phyloP scores from a whole-genome alignment of 2,797 vertebrate genomes.

The Fistularia tabacaria region DNA sequence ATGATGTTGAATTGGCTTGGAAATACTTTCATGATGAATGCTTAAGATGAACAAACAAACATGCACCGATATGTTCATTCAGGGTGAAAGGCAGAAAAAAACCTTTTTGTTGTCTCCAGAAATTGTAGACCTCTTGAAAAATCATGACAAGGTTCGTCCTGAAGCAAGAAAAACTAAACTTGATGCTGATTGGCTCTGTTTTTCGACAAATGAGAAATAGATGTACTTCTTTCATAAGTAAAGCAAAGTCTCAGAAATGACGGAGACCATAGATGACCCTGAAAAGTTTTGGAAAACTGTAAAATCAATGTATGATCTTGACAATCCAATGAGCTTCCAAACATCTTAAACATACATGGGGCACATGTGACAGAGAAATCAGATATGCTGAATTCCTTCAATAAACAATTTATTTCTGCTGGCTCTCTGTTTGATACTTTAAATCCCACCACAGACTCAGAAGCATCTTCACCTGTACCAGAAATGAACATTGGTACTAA shows the following conservation, averaged over 20 bases:
- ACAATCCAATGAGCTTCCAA: background rate
- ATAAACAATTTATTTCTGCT: too few species aligned
- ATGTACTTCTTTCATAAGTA: background rate
- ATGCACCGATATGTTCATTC: background rate
- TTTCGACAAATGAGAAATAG: background rate
- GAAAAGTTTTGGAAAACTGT: background rate
- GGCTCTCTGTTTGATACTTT: too few species aligned
- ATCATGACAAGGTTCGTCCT: too few species aligned
- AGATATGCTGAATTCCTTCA: background rate
- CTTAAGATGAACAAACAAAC: background rate
- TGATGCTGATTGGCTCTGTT: background rate
- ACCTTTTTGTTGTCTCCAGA: too few species aligned
- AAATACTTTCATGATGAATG: background rate
- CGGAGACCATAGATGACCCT: too few species aligned
- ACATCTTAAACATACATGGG: background rate
- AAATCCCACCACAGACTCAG: too few species aligned
- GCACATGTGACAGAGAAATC: background rate
- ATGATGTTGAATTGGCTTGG: constrained; percentile 1
- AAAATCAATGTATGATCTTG: background rate
- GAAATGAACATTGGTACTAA: too few species aligned
- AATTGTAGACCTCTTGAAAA: too few species aligned
- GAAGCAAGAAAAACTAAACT: too few species aligned
- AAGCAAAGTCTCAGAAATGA: too few species aligned
- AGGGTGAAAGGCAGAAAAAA: too few species aligned
- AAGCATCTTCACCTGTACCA: too few species aligned